Percentiles rank a stretch among this genome's conserved stretches.
phyloP scores from a whole-genome alignment of 2,888 invertebrate species.

The Tineola bisselliella region DNA sequence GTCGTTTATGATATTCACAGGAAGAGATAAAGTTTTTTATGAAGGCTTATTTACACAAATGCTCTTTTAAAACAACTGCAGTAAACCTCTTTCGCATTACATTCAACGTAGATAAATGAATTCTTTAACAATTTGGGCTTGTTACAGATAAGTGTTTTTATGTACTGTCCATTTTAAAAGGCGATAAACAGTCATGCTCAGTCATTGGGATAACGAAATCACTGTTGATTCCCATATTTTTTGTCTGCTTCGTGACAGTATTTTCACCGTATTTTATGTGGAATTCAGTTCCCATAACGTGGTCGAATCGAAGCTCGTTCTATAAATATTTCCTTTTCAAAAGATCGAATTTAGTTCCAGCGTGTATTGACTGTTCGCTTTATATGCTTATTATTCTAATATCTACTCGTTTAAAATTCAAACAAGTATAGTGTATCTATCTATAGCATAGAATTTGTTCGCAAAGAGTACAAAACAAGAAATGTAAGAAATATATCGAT shows the following conservation, averaged over 20 bases:
- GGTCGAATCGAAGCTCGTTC: conserved; percentile 7
- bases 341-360: not conserved
- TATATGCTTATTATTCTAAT: not conserved
- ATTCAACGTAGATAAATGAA: not conserved
- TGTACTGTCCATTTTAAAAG: conserved; percentile 1
- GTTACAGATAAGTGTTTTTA: not conserved
- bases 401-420: not conserved
- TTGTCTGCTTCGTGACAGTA: conserved; percentile 55
- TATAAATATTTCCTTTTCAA: not conserved
- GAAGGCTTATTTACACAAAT: too few species aligned
- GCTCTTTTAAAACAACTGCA: not conserved
- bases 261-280: conserved; percentile 58
- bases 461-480: too few species aligned
- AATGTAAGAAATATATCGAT: too few species aligned
- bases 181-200: conserved; percentile 9
- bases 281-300: conserved; percentile 53
- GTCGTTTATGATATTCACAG: too few species aligned
- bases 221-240: conserved; percentile 48
- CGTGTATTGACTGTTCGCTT: not conserved
- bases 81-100: not conserved
- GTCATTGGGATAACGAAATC: conserved; percentile 44
- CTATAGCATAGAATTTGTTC: too few species aligned
- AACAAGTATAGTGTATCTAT: not conserved
- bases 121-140: not conserved
- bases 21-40: too few species aligned